Conservation (phyloP, 2,888 invertebrate species). For the Drosophila conformis region DNA sequence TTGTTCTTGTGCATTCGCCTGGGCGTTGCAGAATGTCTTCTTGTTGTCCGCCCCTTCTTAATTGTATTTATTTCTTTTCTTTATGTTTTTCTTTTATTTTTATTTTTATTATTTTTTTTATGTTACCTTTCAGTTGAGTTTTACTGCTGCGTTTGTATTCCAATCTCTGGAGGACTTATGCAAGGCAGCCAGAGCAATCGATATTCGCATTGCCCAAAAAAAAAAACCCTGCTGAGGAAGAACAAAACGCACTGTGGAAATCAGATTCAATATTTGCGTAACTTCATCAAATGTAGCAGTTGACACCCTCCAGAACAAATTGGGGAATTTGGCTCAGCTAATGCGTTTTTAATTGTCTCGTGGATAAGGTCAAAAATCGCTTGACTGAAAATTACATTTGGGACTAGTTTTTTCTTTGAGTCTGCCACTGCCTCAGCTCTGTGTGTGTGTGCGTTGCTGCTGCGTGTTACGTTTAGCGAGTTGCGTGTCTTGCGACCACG, state of each 20-base stretch:
- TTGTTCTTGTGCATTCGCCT: constrained; percentile 54
- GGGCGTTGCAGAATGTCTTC: constrained; percentile 31
- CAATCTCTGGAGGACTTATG: constrained; percentile 80
- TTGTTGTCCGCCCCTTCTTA: background rate
- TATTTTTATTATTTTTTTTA: constrained; percentile 13
- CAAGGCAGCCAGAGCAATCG: constrained; percentile 80
- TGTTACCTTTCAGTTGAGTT: constrained; percentile 21
- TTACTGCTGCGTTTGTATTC: constrained; percentile 58
- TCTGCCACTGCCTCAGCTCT: constrained; percentile 17
- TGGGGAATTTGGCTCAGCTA: constrained; percentile 11
- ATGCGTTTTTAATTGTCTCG: constrained; percentile 48
- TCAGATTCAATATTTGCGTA: constrained; percentile 3
- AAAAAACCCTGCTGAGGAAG: constrained; percentile 24
- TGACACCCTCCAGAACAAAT: background rate
- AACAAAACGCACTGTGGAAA: constrained; percentile 40
- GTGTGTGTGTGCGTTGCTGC: constrained; percentile 48
- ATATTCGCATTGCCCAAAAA: constrained; percentile 73
- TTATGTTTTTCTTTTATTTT: constrained; percentile 12
- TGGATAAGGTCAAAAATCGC: constrained; percentile 19
- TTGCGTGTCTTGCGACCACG: constrained; percentile 36
- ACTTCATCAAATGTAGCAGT: constrained; percentile 5
- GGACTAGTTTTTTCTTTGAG: constrained; percentile 10
- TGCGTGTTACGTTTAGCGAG: constrained; percentile 38
- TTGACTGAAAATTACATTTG: constrained; percentile 45
- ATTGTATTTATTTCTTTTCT: constrained; percentile 6